A percentile compares a stretch with the other conserved stretches of the same genome.
phyloP scores from a whole-genome alignment of 2,888 invertebrate genomes.

The Trachelus troglodyta region DNA sequence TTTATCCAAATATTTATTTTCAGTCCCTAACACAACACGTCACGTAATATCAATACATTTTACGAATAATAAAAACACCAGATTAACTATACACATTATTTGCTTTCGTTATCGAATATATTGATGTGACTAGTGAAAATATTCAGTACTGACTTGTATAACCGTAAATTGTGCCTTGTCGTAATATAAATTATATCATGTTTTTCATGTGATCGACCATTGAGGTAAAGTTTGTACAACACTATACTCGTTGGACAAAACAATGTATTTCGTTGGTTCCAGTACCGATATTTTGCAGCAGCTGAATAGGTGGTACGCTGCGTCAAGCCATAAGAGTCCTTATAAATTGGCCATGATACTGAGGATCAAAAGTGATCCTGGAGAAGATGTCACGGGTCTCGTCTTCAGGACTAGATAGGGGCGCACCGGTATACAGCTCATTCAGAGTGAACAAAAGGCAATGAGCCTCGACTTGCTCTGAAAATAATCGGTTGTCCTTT shows the following conservation, averaged over 20 bases:
- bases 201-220: not conserved
- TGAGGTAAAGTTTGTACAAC: not conserved
- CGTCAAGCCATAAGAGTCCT: not conserved
- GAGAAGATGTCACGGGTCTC: not conserved
- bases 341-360: not conserved
- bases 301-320: not conserved
- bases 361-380: conserved; percentile 1
- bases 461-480: conserved; percentile 28
- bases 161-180: no score
- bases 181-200: no score
- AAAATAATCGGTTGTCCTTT: conserved; percentile 44
- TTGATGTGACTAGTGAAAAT: no score
- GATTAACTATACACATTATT: not conserved
- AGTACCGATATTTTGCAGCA: not conserved
- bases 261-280: not conserved
- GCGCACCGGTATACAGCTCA: conserved; percentile 13
- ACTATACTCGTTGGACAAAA: not conserved
- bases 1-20: not conserved
- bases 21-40: not conserved
- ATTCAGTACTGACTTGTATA: no score
- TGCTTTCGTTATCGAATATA: not conserved
- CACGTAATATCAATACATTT: not conserved
- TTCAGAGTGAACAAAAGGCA: conserved; percentile 33
- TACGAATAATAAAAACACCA: not conserved
- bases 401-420: not conserved